A percentile compares a stretch with the other conserved stretches of the same genome.
Evolutionary conservation across 2,797 vertebrate species (phyloP).

Genomic region (Malurus splendens): DNA sequence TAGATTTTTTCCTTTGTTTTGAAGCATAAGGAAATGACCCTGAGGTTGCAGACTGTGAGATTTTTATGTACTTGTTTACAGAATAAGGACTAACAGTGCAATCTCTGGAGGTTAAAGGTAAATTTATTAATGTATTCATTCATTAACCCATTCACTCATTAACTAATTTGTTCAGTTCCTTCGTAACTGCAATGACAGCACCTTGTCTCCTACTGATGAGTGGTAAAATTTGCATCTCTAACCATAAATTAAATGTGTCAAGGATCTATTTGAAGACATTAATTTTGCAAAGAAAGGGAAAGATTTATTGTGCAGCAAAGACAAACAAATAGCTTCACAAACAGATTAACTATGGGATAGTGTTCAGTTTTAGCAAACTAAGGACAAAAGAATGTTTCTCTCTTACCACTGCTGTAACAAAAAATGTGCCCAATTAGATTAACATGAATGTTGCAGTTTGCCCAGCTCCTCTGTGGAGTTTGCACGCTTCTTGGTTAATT

Average conservation of each 20-base stretch:
- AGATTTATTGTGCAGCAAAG: neutral
- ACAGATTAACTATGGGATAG: neutral
- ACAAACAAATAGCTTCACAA: neutral
- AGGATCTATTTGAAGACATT: neutral
- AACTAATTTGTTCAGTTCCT: neutral
- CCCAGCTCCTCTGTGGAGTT: neutral
- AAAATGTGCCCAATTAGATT: neutral
- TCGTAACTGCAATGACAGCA: neutral
- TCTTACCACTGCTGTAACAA: neutral
- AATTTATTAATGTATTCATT: slow-evolving; percentile 6
- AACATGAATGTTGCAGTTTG: neutral
- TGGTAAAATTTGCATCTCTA: neutral
- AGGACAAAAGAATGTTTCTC: neutral
- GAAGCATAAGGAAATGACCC: neutral
- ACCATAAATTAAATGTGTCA: neutral
- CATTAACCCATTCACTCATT: slow-evolving; percentile 24
- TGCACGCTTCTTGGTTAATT: neutral
- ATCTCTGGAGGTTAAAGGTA: neutral
- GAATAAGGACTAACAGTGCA: neutral
- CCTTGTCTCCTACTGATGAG: neutral
- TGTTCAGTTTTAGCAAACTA: neutral
- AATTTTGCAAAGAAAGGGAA: neutral
- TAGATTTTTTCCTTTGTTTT: neutral
- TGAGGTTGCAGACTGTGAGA: neutral
- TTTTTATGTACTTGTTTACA: slow-evolving; percentile 3